phyloP scores from a whole-genome alignment of 2,113 vertebrate genomes.

The Passer montanus region DNA sequence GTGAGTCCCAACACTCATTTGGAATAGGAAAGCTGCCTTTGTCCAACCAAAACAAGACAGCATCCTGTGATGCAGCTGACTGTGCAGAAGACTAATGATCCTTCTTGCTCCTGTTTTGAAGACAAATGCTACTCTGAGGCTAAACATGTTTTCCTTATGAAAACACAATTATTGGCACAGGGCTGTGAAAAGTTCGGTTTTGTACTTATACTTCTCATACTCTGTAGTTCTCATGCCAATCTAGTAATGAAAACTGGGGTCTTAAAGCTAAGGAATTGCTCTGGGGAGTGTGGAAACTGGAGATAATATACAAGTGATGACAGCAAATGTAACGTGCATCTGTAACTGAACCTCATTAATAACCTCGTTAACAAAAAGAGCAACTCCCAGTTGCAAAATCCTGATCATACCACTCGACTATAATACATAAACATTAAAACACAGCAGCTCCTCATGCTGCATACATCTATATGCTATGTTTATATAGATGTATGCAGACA shows the following conservation, averaged over 20 bases:
- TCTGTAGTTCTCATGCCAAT: neutral
- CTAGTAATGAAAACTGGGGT: neutral
- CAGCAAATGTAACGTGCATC: neutral
- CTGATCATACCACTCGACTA: neutral
- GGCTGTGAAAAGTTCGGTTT: neutral
- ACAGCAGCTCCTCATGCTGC: neutral
- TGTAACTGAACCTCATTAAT: neutral
- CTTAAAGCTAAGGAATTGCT: neutral
- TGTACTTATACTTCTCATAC: neutral
- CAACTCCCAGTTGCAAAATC: neutral
- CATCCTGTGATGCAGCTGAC: neutral
- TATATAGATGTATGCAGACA: neutral
- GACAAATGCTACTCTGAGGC: neutral
- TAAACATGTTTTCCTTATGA: neutral
- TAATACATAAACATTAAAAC: neutral
- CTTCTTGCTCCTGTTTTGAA: neutral
- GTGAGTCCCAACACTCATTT: neutral
- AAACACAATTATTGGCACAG: neutral
- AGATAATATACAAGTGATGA: neutral
- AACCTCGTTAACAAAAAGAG: neutral
- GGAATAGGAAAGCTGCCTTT: neutral
- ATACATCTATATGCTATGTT: neutral
- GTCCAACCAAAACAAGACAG: neutral
- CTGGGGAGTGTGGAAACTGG: neutral
- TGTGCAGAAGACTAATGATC: neutral